Evolutionary conservation across 2,797 vertebrate species (phyloP), one percentile per base, ranked within the genome.

Genomic region (Ptychobarbus kaznakovi): DNA sequence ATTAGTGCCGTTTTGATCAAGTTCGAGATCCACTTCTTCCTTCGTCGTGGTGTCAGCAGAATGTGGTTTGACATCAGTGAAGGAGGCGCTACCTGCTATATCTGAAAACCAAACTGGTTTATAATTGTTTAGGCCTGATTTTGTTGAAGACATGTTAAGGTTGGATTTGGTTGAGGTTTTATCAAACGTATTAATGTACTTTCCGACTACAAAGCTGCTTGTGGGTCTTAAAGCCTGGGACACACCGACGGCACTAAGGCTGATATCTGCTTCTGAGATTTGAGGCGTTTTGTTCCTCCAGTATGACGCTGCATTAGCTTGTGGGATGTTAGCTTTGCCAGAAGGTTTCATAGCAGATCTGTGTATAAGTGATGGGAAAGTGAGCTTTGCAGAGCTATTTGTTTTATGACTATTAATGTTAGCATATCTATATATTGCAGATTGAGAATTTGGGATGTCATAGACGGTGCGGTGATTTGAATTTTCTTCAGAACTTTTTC

Each of bases 11-110:
- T 8, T 22, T 6, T 25, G 38, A 28, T 42, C 2, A 74, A 80
- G 49, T 1, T 5, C 1, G 15, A 13, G 49, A 16, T 2, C 2
- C 22, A 32, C 0, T 15, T 56, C 25, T 61, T 84, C 9, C 25
- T 63, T 16, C 46, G 40, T 10, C 3, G 9, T 46, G 51, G 49
- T 10, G n/a, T 5, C 11, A 51, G 18, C 25, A 40, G 22, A 56
- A 20, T 1, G 18, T 7, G 58, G 56, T 20, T 18, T 70, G 46
- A 91, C 38, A 0, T 88, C 51, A 0, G 75, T 91, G 82, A 93
- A 93, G 0, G 88, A 90, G 32, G 90, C 88, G 18, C 89, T 91
- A 32, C 91, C 92, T 10, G 91, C 40, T 58, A 94, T 77, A 66
- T 94, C 92, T 0, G 83, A 32, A n/a, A 88, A 89, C 0, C 6